Base-by-base conservation (phyloP, 2,888 invertebrate species). In the Cheilosia pagana region DNA sequence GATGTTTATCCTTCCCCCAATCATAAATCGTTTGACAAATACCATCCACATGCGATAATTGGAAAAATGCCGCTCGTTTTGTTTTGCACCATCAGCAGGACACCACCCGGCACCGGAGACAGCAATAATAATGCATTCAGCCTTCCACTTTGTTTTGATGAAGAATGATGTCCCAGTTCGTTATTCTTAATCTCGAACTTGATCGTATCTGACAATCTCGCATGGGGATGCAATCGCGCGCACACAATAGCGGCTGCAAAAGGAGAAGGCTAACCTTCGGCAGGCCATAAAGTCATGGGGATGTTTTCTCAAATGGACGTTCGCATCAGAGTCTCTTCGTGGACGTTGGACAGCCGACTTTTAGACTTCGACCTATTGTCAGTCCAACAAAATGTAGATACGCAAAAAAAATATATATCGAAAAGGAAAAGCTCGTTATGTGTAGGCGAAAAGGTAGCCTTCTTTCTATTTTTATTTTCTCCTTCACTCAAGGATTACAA, bases 401-500 rank as follows among this genome's bases (percentile, higher is more conserved):
- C 35, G 35, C 12, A 35, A 35, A 35, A 35, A 3, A 35, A 12
- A 35, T n/a, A 6, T 21, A 41, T 10, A 48, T 63, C 28, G 57
- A 74, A 48, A 25, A 53, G 62, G 35, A 53, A 52, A 45, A 45
- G 53, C 53, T 53, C 50, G 25, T 25, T 25, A 25, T 5, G 5
- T 25, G 25, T 25, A 39, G 50, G 28, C 39, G 50, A 48, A 60
- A 71, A 43, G 60, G 41, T 41, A 52, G 31, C 60, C 5, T 31
- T 14, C 35, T 21, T 45, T 31, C 7, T 28, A 4, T 1, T 25
- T 23, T 57, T 10, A 45, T 48, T 43, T 35, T 16, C 14, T 59
- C 45, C 62, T 59, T 57, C 59, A 50, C 45, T 53, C 48, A 57
- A 57, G 76, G 86, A 81, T 86, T 86, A 77, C 81, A 77, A 81